These are phyloP conservation scores for Drosophila monieri DNA, from an alignment of 2,888 invertebrate genomes.

Conservation along the genomic window DNA sequence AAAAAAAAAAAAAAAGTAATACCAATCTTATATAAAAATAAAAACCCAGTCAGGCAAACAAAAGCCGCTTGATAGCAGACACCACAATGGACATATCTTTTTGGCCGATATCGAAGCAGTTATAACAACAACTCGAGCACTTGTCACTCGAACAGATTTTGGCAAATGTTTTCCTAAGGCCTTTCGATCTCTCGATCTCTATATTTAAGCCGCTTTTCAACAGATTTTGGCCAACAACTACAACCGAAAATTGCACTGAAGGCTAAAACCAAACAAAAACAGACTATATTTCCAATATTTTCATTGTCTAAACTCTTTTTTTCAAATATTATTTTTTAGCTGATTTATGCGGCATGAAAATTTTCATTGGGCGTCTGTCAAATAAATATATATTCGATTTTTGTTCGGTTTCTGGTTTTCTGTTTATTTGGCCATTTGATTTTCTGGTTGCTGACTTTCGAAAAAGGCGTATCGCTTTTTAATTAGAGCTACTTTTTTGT, in stretches of 20 bases:
- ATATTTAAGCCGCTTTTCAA: conserved; percentile 64
- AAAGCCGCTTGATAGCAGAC: conserved; percentile 55
- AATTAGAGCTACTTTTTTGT: conserved; percentile 68
- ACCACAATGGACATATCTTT: conserved; percentile 37
- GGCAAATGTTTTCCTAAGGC: conserved; percentile 70
- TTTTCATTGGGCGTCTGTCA: conserved; percentile 48
- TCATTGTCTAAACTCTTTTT: conserved; percentile 42
- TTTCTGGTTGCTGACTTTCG: conserved; percentile 48
- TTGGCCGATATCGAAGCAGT: conserved; percentile 35
- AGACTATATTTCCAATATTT: conserved; percentile 24
- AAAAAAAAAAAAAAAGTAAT: conserved; percentile 9
- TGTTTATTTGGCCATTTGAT: conserved; percentile 14
- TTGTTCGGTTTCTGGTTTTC: conserved; percentile 22
- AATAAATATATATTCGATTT: conserved; percentile 27
- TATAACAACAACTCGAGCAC: conserved; percentile 53
- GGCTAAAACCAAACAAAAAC: conserved; percentile 36
- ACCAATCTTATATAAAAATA: neutral
- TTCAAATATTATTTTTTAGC: conserved; percentile 5
- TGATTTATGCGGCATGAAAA: conserved; percentile 40
- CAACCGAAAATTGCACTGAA: conserved; percentile 56
- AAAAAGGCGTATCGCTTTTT: conserved; percentile 58
- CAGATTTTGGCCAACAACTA: conserved; percentile 21
- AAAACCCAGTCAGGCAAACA: conserved; percentile 19
- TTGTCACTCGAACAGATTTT: conserved; percentile 62
- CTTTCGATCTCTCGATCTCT: conserved; percentile 42